Evolutionary conservation across 2,888 invertebrate genomes (phyloP).

Genomic region (Anoncus sp.): DNA sequence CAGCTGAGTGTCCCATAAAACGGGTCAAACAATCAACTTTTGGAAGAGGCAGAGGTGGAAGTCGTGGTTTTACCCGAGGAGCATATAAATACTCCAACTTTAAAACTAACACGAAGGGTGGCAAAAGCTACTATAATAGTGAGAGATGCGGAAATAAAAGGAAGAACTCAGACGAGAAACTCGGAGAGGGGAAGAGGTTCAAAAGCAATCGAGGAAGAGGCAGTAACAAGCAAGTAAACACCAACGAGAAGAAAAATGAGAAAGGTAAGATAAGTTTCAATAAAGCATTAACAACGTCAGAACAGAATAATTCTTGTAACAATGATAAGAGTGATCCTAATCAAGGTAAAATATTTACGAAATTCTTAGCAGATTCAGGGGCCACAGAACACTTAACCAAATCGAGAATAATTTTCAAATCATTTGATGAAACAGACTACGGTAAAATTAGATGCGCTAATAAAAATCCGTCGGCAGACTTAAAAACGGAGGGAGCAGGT

Average conservation of each 20-base stretch:
- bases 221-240: conserved; percentile 4
- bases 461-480: conserved; percentile 63
- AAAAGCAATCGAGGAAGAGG: conserved; percentile 26
- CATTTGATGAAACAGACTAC: conserved; percentile 13
- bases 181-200: conserved; percentile 18
- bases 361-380: conserved; percentile 43
- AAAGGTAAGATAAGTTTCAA: conserved; percentile 7
- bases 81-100: background rate
- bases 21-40: conserved; percentile 3
- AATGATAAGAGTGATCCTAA: conserved; percentile 3
- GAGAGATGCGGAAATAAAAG: conserved; percentile 9
- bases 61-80: conserved; percentile 18
- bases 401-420: conserved; percentile 31
- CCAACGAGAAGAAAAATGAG: conserved; percentile 19
- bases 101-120: conserved; percentile 2
- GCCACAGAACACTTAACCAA: conserved; percentile 46
- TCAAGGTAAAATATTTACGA: conserved; percentile 30
- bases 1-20: background rate
- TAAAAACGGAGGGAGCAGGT: conserved; percentile 64
- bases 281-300: background rate
- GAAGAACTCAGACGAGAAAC: conserved; percentile 18
- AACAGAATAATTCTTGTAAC: background rate
- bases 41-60: background rate
- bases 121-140: conserved; percentile 8
- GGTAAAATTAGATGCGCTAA: conserved; percentile 65